Percentiles rank a stretch among this genome's conserved stretches.
These are phyloP conservation scores for Agrilus biguttatus DNA, from an alignment of 2,888 invertebrate species.

Conservation along the genomic window DNA sequence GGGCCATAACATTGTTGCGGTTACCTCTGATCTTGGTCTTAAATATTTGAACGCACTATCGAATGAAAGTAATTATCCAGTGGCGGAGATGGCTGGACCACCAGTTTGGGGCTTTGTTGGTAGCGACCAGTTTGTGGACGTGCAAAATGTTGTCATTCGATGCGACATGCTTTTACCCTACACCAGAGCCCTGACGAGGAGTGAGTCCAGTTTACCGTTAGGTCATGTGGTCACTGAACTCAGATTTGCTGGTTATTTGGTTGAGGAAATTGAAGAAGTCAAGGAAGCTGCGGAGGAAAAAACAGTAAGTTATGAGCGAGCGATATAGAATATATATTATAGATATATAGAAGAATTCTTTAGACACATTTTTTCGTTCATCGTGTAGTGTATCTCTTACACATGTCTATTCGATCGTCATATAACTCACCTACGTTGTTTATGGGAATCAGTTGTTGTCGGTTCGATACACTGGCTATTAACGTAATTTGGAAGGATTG, in stretches of 20 bases:
- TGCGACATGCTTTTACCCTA: conserved; percentile 38
- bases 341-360: background rate
- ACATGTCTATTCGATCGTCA: too few relatives aligned
- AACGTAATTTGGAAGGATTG: too few relatives aligned
- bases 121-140: conserved; percentile 39
- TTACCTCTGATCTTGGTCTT: conserved; percentile 42
- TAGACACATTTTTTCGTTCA: too few relatives aligned
- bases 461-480: too few relatives aligned
- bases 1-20: conserved; percentile 38
- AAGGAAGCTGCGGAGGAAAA: conserved; percentile 23
- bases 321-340: background rate
- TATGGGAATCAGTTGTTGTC: too few relatives aligned
- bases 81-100: conserved; percentile 39
- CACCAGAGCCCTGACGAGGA: conserved; percentile 33
- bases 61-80: conserved; percentile 32
- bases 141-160: conserved; percentile 37
- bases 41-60: conserved; percentile 29
- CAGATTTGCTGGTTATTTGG: conserved; percentile 37
- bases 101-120: conserved; percentile 52
- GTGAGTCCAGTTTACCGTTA: conserved; percentile 35
- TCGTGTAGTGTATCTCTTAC: too few relatives aligned
- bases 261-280: conserved; percentile 26
- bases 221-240: conserved; percentile 38
- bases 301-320: background rate
- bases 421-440: too few relatives aligned